A percentile compares a stretch with the other conserved stretches of the same genome.
These are phyloP conservation scores for Sphaeramia orbicularis DNA, from an alignment of 2,797 vertebrate genomes.

Conservation along the genomic window DNA sequence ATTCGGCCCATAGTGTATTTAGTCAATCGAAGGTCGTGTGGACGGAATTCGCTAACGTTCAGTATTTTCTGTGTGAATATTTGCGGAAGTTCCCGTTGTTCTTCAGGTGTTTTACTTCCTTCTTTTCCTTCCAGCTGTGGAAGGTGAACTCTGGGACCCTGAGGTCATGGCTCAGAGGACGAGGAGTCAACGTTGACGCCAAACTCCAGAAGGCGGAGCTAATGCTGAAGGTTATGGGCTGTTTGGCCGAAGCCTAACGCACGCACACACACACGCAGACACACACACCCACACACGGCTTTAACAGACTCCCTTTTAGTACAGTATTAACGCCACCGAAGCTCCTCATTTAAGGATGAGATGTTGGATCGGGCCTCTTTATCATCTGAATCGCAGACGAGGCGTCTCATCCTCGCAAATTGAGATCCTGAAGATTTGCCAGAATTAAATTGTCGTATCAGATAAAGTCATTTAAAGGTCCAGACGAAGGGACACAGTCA, in stretches of 20 bases:
- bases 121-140: constrained; percentile 58
- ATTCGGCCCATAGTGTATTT: no score
- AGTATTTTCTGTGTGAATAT: no score
- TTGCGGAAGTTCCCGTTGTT: no score
- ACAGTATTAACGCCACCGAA: no score
- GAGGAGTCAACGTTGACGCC: constrained; percentile 63
- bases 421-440: constrained; percentile 48
- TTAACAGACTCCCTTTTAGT: constrained; percentile 3
- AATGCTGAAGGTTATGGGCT: constrained; percentile 82
- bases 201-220: constrained; percentile 83
- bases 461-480: background rate
- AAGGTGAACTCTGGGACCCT: constrained; percentile 73
- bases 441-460: constrained; percentile 5
- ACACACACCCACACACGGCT: constrained; percentile 6
- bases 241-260: constrained; percentile 76
- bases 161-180: constrained; percentile 76
- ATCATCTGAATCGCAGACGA: constrained; percentile 1
- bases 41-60: no score
- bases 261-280: no score
- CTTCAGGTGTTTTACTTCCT: no score
- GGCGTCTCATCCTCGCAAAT: constrained; percentile 15
- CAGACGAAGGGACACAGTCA: constrained; percentile 5
- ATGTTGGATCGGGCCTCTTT: constrained; percentile 24
- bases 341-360: constrained; percentile 15
- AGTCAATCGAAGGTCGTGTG: no score